A percentile compares a stretch with the other conserved stretches of the same genome.
Conservation (phyloP, 1,140 invertebrate species). For the Stegodyphus mimosarum region DNA sequence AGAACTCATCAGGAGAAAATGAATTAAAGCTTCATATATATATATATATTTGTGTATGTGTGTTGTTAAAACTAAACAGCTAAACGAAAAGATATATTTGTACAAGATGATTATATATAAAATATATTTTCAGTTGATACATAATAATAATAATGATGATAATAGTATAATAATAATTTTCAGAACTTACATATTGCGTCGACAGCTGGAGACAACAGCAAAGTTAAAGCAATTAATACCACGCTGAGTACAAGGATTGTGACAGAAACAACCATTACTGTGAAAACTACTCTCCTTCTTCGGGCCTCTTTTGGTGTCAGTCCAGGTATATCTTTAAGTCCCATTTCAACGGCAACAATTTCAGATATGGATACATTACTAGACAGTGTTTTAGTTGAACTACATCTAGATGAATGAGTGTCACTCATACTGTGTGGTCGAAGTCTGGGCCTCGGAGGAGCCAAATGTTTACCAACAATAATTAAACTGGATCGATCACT, state of each 20-base stretch:
- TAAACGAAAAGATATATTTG: no score
- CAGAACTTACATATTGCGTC: slow-evolving; percentile 63
- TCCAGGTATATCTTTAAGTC: slow-evolving; percentile 31
- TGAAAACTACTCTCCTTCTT: slow-evolving; percentile 24
- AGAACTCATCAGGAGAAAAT: no score
- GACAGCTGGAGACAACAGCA: slow-evolving; percentile 62
- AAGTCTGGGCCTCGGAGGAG: slow-evolving; percentile 10
- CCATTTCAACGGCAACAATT: slow-evolving; percentile 45
- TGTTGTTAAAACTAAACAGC: no score
- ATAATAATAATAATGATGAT: no score
- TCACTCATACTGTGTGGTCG: slow-evolving; percentile 10
- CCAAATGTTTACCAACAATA: slow-evolving; percentile 25
- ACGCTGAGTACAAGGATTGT: slow-evolving; percentile 50
- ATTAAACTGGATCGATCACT: slow-evolving; percentile 43
- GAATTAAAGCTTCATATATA: no score
- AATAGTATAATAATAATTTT: no score
- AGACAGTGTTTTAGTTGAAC: slow-evolving; percentile 26
- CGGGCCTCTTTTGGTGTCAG: slow-evolving; percentile 45
- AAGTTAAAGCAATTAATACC: slow-evolving; percentile 63
- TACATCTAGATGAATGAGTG: slow-evolving; percentile 15
- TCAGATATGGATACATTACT: slow-evolving; percentile 45
- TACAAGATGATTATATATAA: no score
- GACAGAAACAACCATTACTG: slow-evolving; percentile 23
- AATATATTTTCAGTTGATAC: no score
- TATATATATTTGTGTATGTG: no score